phyloP scores from a whole-genome alignment of 1,140 invertebrate genomes.

The Stegodyphus dumicola region DNA sequence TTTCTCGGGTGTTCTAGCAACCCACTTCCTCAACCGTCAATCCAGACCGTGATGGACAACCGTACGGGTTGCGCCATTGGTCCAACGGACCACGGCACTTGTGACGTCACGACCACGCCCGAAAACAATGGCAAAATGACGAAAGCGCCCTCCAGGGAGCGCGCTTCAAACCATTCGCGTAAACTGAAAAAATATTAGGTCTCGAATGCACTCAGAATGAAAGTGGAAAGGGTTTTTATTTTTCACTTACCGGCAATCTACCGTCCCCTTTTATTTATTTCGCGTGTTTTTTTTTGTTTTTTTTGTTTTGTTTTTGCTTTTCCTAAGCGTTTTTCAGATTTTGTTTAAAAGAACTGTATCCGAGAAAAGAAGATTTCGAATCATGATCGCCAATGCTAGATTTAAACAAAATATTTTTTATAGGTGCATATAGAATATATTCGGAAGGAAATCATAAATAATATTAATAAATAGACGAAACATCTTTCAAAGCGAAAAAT shows the following conservation, averaged over 20 bases:
- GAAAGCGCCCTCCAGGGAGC: conserved; percentile 37
- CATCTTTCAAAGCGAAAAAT: too few species aligned
- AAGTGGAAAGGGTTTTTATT: not conserved
- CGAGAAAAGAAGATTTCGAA: not conserved
- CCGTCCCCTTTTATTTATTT: too few species aligned
- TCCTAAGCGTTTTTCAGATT: conserved; percentile 7
- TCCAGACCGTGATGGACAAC: conserved; percentile 56
- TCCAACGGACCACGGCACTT: not conserved
- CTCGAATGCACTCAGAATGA: not conserved
- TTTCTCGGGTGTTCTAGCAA: conserved; percentile 5
- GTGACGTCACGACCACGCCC: conserved; percentile 49
- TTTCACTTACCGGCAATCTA: not conserved
- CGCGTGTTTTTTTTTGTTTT: not conserved
- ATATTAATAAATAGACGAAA: too few species aligned
- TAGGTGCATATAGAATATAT: too few species aligned
- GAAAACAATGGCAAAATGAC: conserved; percentile 39
- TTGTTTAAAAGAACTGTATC: conserved; percentile 5
- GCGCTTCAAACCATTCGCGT: conserved; percentile 16
- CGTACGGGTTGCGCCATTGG: conserved; percentile 24
- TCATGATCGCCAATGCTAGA: not conserved
- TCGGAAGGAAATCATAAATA: too few species aligned
- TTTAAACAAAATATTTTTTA: conserved; percentile 7
- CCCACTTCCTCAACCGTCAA: conserved; percentile 36
- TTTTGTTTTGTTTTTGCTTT: not conserved
- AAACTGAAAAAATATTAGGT: not conserved